These are phyloP conservation scores for Artemia sp. DNA, from an alignment of 2,888 invertebrate species.

Conservation along the genomic window DNA sequence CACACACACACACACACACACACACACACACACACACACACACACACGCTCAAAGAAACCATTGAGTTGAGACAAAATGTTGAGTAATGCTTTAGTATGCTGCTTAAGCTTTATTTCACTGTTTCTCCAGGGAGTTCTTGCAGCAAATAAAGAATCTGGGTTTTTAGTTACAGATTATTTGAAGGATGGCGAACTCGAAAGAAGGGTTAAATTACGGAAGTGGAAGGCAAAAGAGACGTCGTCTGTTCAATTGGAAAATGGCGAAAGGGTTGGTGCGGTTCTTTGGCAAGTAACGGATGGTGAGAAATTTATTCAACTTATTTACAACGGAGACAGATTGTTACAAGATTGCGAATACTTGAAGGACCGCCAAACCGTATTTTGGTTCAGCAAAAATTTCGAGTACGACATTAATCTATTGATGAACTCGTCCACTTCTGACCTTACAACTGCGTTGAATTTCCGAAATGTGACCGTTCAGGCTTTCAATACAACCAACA, in stretches of 20 bases:
- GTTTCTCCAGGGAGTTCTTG: background rate
- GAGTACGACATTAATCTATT: background rate
- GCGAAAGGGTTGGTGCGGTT: conserved; percentile 37
- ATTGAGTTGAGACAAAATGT: background rate
- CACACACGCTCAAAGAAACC: too few species aligned
- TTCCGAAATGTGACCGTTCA: conserved; percentile 39
- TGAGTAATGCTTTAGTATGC: background rate
- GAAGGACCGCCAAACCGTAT: conserved; percentile 37
- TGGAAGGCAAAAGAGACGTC: conserved; percentile 5
- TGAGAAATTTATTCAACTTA: conserved; percentile 47
- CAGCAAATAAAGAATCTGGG: background rate
- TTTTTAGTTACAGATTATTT: conserved; percentile 5
- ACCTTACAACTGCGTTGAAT: conserved; percentile 15
- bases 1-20: too few species aligned
- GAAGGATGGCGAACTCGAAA: conserved; percentile 14
- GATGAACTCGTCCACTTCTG: background rate
- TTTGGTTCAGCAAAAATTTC: conserved; percentile 35
- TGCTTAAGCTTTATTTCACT: background rate
- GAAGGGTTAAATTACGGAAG: background rate
- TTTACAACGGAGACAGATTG: conserved; percentile 43
- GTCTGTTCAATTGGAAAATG: background rate
- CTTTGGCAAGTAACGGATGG: conserved; percentile 52
- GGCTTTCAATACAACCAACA: conserved; percentile 36
- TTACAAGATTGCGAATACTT: conserved; percentile 51
- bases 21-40: too few species aligned